Evolutionary conservation across 2,888 invertebrate genomes (phyloP).

Genomic region (Dryomyza anilis): DNA sequence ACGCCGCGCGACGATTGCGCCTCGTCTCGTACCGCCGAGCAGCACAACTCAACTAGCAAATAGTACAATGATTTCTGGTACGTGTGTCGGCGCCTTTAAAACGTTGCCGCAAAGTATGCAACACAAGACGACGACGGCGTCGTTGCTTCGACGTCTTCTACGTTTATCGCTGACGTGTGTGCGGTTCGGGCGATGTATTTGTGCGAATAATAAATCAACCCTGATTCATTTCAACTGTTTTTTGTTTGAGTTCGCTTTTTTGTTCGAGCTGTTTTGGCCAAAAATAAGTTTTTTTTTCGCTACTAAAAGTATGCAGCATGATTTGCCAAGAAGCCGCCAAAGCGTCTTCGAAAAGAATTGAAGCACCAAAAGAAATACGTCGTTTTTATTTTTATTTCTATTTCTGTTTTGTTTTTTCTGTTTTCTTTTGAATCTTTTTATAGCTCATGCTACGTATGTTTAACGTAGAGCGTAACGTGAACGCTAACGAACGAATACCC

Average conservation of each 20-base stretch:
- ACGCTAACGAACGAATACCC: too few species aligned
- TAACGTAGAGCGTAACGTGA: too few species aligned
- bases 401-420: neutral
- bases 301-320: slow-evolving; percentile 10
- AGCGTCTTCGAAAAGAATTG: too few species aligned
- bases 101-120: neutral
- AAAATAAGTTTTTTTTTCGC: neutral
- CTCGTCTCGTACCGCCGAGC: neutral
- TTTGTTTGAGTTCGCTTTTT: neutral
- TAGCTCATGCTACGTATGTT: too few species aligned
- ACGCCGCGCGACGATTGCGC: neutral
- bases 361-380: too few species aligned
- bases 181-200: too few species aligned
- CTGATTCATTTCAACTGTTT: slow-evolving; percentile 27
- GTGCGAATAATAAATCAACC: slow-evolving; percentile 27
- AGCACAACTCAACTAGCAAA: neutral
- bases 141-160: slow-evolving; percentile 2
- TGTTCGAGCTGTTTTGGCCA: neutral
- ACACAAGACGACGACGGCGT: too few species aligned
- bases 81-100: neutral
- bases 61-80: slow-evolving; percentile 15
- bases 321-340: too few species aligned
- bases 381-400: too few species aligned
- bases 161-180: slow-evolving; percentile 23
- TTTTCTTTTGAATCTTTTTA: neutral